These are phyloP conservation scores for Minunthozetes semirufus DNA, from an alignment of 2,888 invertebrate genomes.

Conservation along the genomic window DNA sequence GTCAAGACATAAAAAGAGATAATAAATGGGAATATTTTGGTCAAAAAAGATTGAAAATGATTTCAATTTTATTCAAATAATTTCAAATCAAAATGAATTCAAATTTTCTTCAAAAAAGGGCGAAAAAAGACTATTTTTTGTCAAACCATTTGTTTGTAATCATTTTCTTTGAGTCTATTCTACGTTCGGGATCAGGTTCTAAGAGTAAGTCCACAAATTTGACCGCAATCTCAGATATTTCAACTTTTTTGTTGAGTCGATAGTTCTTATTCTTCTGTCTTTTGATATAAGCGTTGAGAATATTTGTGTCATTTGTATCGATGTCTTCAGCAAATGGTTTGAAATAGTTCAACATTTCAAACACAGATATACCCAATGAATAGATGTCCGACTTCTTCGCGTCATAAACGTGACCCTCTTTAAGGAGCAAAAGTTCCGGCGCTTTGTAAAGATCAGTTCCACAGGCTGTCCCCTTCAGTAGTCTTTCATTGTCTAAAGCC, in stretches of 20 bases:
- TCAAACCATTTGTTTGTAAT: too few relatives aligned
- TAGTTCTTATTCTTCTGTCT: not conserved
- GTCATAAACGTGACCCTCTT: constrained; percentile 25
- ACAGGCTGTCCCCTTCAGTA: constrained; percentile 24
- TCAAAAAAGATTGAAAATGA: too few relatives aligned
- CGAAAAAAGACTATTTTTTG: too few relatives aligned
- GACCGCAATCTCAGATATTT: too few relatives aligned
- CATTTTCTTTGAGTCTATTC: too few relatives aligned
- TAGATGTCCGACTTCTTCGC: constrained; percentile 38
- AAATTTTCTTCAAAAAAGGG: too few relatives aligned
- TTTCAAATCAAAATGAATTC: too few relatives aligned
- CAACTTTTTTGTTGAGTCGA: not conserved
- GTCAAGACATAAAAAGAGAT: too few relatives aligned
- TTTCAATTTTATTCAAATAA: too few relatives aligned
- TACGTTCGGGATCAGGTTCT: too few relatives aligned
- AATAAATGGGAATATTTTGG: too few relatives aligned
- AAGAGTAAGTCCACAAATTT: too few relatives aligned
- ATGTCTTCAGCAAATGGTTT: constrained; percentile 32
- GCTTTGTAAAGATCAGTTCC: constrained; percentile 35
- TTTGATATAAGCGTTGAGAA: not conserved
- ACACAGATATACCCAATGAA: constrained; percentile 37
- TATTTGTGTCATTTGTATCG: not conserved
- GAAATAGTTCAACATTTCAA: constrained; percentile 35
- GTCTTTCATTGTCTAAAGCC: constrained; percentile 8
- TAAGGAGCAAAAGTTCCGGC: constrained; percentile 33